These are phyloP conservation scores for Cheilosia scutellata DNA, from an alignment of 2,888 invertebrate species.

Conservation along the genomic window DNA sequence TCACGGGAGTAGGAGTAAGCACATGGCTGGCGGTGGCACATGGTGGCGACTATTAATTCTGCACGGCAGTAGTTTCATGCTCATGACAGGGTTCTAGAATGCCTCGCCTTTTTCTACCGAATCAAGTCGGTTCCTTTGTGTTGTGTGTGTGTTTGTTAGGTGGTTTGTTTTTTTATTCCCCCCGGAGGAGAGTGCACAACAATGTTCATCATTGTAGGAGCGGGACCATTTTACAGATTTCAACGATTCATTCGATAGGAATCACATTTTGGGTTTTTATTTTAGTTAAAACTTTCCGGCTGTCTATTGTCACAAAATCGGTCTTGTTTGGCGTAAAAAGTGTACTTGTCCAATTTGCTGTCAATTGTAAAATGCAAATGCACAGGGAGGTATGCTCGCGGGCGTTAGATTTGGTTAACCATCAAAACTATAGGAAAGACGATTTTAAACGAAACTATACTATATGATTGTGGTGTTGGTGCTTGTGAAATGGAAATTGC, in stretches of 20 bases:
- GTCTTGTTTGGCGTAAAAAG: conserved; percentile 27
- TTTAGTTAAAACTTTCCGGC: conserved; percentile 8
- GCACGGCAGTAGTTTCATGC: conserved; percentile 65
- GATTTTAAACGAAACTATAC: conserved; percentile 26
- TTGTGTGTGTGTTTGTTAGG: conserved; percentile 24
- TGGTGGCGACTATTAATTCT: conserved; percentile 72
- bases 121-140: conserved; percentile 13
- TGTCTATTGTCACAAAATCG: conserved; percentile 35
- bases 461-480: background rate
- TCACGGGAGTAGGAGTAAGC: conserved; percentile 27
- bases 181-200: background rate
- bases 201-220: conserved; percentile 3
- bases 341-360: background rate
- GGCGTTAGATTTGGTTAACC: conserved; percentile 58
- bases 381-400: background rate
- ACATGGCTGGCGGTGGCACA: conserved; percentile 61
- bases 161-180: conserved; percentile 13
- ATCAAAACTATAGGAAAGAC: background rate
- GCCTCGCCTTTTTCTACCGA: conserved; percentile 38
- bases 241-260: conserved; percentile 49
- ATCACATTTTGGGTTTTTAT: conserved; percentile 52
- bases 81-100: conserved; percentile 65
- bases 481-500: conserved; percentile 55
- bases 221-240: conserved; percentile 38
- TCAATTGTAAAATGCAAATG: conserved; percentile 63